phyloP scores from a whole-genome alignment of 1,140 invertebrate species.

The Drosophila burlai region DNA sequence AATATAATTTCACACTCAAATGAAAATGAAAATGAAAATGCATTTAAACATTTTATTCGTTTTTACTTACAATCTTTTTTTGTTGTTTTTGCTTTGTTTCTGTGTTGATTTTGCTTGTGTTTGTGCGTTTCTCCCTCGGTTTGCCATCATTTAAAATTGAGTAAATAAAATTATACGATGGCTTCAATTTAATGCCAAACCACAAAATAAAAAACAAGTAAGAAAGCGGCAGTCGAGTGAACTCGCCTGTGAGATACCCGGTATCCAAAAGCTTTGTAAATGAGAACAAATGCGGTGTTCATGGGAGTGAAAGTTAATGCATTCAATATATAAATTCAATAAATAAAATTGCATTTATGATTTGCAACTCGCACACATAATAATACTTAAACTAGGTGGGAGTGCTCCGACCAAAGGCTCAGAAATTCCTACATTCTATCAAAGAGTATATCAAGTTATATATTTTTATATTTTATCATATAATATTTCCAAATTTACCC shows the following conservation, averaged over 20 bases:
- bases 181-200: slow-evolving; percentile 66
- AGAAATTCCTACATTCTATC: background rate
- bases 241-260: background rate
- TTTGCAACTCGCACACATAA: too few species aligned
- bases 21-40: slow-evolving; percentile 70
- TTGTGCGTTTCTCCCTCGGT: slow-evolving; percentile 14
- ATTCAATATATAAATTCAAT: background rate
- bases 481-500: too few species aligned
- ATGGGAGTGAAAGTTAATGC: background rate
- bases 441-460: too few species aligned
- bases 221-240: background rate
- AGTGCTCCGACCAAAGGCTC: background rate
- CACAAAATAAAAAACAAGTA: slow-evolving; percentile 26
- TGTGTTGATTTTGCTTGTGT: slow-evolving; percentile 17
- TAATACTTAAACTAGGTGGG: background rate
- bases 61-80: slow-evolving; percentile 18
- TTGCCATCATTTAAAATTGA: slow-evolving; percentile 76
- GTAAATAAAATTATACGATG: slow-evolving; percentile 77
- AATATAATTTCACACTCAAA: slow-evolving; percentile 66
- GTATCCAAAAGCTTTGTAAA: background rate
- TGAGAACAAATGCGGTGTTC: background rate
- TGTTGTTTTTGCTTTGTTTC: slow-evolving; percentile 1
- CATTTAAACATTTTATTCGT: slow-evolving; percentile 57
- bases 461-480: too few species aligned
- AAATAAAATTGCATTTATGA: background rate